phyloP scores from a whole-genome alignment of 2,888 invertebrate species.

The Trimorus sp. region DNA sequence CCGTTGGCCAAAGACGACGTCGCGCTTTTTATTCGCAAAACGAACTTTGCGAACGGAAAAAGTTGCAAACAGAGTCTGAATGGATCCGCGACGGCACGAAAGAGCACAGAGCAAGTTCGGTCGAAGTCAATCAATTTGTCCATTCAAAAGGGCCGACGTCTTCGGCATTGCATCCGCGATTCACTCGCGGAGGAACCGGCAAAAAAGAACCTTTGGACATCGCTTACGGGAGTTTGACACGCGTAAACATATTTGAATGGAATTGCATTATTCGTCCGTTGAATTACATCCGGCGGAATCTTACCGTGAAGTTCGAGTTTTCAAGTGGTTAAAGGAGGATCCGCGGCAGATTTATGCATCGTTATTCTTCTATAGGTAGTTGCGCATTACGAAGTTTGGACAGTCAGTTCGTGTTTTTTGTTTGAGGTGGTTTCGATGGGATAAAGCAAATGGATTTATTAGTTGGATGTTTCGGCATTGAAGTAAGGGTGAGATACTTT shows the following conservation, averaged over 20 bases:
- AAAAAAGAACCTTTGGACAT: background rate
- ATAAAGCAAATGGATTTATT: too few species aligned
- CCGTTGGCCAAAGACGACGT: conserved; percentile 27
- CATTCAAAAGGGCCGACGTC: conserved; percentile 29
- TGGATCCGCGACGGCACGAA: conserved; percentile 32
- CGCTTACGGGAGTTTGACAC: too few species aligned
- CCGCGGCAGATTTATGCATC: too few species aligned
- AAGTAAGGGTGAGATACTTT: too few species aligned
- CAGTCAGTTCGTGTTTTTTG: too few species aligned
- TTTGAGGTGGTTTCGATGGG: too few species aligned
- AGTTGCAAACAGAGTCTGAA: conserved; percentile 52
- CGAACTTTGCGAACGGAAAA: conserved; percentile 46
- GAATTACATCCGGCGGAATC: too few species aligned
- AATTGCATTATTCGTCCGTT: too few species aligned
- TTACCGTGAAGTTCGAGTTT: background rate
- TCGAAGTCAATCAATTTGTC: conserved; percentile 43
- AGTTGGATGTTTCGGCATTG: too few species aligned
- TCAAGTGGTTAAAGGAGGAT: background rate
- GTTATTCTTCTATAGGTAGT: too few species aligned
- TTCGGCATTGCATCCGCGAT: conserved; percentile 8
- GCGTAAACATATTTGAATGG: too few species aligned
- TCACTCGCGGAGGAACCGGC: conserved; percentile 8
- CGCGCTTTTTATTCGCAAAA: conserved; percentile 30
- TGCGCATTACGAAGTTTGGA: too few species aligned
- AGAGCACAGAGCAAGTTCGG: conserved; percentile 32